Conservation (phyloP, 2,797 vertebrate species). For the Phaenicophaeus curvirostris region DNA sequence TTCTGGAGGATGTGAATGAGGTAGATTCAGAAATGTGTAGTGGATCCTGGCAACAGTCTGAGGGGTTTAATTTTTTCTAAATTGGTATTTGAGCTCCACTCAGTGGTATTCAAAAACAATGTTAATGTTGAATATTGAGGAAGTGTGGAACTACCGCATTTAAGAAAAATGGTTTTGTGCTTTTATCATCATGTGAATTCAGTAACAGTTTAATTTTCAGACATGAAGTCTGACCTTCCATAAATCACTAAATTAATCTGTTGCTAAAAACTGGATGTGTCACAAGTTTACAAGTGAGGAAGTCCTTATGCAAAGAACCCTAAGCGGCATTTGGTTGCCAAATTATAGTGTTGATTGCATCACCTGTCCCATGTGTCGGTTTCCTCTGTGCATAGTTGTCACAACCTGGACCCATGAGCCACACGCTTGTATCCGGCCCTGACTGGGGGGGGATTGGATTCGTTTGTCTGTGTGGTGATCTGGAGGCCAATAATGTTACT, state of each 20-base stretch:
- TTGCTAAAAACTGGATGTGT: not conserved
- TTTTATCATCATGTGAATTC: not conserved
- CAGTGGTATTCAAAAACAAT: constrained; percentile 31
- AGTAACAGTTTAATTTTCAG: not conserved
- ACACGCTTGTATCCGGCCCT: too few relatives aligned
- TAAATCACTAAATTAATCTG: not conserved
- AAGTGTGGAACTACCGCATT: not conserved
- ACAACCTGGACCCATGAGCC: too few relatives aligned
- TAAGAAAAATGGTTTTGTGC: not conserved
- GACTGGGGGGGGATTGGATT: too few relatives aligned
- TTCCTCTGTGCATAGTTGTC: not conserved
- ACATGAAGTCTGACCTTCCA: not conserved
- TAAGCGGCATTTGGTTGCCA: not conserved
- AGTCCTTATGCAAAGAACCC: not conserved
- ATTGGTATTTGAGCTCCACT: constrained; percentile 64
- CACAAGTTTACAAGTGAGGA: not conserved
- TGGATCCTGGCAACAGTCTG: not conserved
- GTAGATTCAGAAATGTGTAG: not conserved
- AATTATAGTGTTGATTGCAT: not conserved
- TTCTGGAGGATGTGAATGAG: not conserved
- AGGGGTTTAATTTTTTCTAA: not conserved
- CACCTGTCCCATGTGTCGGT: not conserved
- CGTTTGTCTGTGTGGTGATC: too few relatives aligned
- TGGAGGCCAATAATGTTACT: too few relatives aligned
- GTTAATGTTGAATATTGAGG: not conserved